These are phyloP conservation scores for Acyrthosiphon pisum DNA, from an alignment of 1,140 invertebrate species.

Conservation along the genomic window DNA sequence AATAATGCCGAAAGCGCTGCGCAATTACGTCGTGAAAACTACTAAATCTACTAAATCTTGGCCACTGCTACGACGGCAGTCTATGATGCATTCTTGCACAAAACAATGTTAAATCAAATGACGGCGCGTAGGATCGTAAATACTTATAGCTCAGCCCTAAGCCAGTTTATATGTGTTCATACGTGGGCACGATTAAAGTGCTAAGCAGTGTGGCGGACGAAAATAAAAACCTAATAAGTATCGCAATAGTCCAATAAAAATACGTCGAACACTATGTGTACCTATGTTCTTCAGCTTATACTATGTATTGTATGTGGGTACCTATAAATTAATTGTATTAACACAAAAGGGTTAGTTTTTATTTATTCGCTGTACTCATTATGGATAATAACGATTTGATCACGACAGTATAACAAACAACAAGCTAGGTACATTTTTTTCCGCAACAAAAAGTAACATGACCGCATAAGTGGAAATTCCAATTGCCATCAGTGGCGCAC, in stretches of 20 bases:
- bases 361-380: background rate
- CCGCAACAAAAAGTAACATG: background rate
- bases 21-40: background rate
- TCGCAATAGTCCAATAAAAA: background rate
- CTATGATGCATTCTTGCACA: background rate
- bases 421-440: background rate
- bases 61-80: too few species aligned
- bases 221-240: background rate
- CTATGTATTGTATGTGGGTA: too few species aligned
- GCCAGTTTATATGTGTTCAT: background rate
- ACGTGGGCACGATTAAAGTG: background rate
- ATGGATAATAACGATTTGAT: background rate
- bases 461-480: background rate
- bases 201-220: background rate
- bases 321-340: background rate
- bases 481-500: too few species aligned
- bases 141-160: background rate
- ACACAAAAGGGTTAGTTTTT: background rate
- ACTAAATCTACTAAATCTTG: background rate
- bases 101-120: background rate
- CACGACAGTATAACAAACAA: background rate
- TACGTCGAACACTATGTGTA: background rate
- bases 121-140: background rate
- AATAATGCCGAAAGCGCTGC: background rate
- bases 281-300: too few species aligned